These are phyloP conservation scores for Lissocephala sabroskyi DNA, from an alignment of 2,888 invertebrate genomes.

Conservation along the genomic window DNA sequence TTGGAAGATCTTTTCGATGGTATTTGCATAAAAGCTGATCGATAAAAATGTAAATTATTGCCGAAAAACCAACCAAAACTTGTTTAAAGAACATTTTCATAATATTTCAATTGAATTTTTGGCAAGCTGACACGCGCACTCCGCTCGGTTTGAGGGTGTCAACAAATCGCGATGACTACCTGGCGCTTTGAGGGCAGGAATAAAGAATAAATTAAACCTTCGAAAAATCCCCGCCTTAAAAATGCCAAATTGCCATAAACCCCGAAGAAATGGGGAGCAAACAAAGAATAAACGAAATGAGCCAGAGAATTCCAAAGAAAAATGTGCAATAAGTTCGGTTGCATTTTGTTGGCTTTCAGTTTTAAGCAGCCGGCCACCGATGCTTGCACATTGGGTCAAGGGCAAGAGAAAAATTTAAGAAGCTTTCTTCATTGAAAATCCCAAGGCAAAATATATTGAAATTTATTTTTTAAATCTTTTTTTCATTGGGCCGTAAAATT, in stretches of 20 bases:
- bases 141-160: conserved; percentile 1
- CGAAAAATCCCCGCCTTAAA: neutral
- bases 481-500: too few species aligned
- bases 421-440: neutral
- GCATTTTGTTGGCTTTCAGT: too few species aligned
- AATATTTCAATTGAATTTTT: conserved; percentile 3
- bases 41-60: conserved; percentile 54
- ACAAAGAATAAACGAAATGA: conserved; percentile 1
- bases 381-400: neutral
- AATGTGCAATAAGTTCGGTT: conserved; percentile 2
- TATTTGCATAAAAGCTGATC: conserved; percentile 53
- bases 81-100: conserved; percentile 37
- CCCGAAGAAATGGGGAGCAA: neutral
- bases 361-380: too few species aligned
- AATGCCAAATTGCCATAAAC: neutral
- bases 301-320: neutral
- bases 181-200: conserved; percentile 1
- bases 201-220: neutral
- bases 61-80: conserved; percentile 39
- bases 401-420: neutral
- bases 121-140: neutral
- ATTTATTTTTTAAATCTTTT: neutral
- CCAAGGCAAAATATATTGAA: neutral
- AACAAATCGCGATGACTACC: conserved; percentile 1
- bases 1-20: conserved; percentile 13